Conservation (phyloP, 2,888 invertebrate species). For the Spialia ferax region DNA sequence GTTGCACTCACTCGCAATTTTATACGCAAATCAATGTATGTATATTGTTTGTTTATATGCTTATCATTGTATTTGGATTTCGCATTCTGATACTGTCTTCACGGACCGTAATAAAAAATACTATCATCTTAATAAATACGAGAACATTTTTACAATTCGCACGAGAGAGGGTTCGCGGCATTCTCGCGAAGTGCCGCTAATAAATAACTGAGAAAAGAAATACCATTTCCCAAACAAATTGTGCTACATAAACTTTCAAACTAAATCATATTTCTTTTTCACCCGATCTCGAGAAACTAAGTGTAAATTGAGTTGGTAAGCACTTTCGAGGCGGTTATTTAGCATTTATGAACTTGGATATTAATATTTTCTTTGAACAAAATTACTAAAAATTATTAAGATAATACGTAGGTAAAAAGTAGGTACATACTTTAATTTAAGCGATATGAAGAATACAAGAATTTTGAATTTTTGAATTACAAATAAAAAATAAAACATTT, state of each 20-base stretch:
- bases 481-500: neutral
- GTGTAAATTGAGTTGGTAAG: slow-evolving; percentile 15
- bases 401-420: too few relatives aligned
- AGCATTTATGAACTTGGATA: neutral
- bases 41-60: too few relatives aligned
- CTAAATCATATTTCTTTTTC: slow-evolving; percentile 23
- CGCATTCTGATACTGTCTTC: too few relatives aligned
- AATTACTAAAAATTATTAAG: too few relatives aligned
- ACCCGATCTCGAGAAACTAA: slow-evolving; percentile 13
- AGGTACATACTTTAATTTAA: too few relatives aligned
- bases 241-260: slow-evolving; percentile 25
- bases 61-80: too few relatives aligned
- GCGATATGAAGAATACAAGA: too few relatives aligned
- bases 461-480: neutral
- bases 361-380: neutral
- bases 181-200: slow-evolving; percentile 10
- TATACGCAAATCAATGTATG: too few relatives aligned
- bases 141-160: slow-evolving; percentile 2
- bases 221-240: slow-evolving; percentile 26
- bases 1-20: too few relatives aligned
- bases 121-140: neutral
- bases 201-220: slow-evolving; percentile 27
- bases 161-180: neutral
- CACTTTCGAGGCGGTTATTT: neutral
- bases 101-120: neutral